phyloP scores from a whole-genome alignment of 2,888 invertebrate species.

The Synanthedon andrenaeformis region DNA sequence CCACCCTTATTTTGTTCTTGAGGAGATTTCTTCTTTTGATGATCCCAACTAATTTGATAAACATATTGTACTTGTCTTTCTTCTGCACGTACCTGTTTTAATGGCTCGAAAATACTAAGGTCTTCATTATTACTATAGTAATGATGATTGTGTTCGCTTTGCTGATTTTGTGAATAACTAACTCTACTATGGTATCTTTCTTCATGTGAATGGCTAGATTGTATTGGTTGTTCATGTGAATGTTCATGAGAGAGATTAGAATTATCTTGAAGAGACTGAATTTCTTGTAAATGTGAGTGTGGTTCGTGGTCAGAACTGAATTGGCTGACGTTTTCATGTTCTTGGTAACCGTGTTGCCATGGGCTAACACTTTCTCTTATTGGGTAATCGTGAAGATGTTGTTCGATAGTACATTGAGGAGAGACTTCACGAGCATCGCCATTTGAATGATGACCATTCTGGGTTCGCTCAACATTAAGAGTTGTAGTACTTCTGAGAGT shows the following conservation, averaged over 20 bases:
- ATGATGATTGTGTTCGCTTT: not conserved
- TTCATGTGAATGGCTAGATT: slow-evolving; percentile 4
- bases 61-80: slow-evolving; percentile 18
- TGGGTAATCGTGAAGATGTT: not conserved
- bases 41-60: slow-evolving; percentile 32
- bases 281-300: slow-evolving; percentile 7
- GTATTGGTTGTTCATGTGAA: slow-evolving; percentile 10
- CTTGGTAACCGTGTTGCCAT: slow-evolving; percentile 10
- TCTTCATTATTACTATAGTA: not conserved
- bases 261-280: slow-evolving; percentile 10
- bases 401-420: not conserved
- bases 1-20: slow-evolving; percentile 8
- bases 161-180: not conserved
- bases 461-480: not conserved
- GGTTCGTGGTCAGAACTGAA: slow-evolving; percentile 5
- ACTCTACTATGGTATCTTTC: slow-evolving; percentile 1
- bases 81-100: slow-evolving; percentile 3
- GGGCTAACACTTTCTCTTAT: not conserved
- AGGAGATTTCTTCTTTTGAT: slow-evolving; percentile 2
- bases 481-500: not conserved
- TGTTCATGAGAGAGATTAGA: slow-evolving; percentile 11
- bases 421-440: not conserved
- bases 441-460: not conserved
- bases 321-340: slow-evolving; percentile 6
- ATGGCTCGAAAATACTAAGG: not conserved